Percentiles rank a stretch among this genome's conserved stretches.
phyloP scores from a whole-genome alignment of 2,888 invertebrate species.

The Microchrysa polita region DNA sequence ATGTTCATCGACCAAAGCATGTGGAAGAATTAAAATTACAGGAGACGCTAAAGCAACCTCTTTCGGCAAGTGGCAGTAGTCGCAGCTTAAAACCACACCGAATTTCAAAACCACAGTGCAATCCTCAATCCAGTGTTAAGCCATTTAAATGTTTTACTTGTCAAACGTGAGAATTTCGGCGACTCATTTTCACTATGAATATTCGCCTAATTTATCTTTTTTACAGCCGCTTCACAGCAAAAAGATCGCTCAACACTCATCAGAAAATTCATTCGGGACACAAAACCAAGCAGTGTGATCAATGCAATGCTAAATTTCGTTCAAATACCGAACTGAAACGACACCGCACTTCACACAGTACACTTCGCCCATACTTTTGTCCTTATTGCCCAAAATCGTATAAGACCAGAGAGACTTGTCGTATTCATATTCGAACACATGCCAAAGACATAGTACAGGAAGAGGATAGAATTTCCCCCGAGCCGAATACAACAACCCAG shows the following conservation, averaged over 20 bases:
- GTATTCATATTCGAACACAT: constrained; percentile 51
- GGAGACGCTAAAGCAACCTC: constrained; percentile 3
- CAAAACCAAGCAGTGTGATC: constrained; percentile 49
- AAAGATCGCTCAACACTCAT: constrained; percentile 51
- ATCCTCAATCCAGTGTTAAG: constrained; percentile 51
- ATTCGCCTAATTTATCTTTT: not conserved
- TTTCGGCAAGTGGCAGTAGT: constrained; percentile 45
- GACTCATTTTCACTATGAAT: not conserved
- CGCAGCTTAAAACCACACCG: no score
- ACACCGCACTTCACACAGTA: constrained; percentile 51
- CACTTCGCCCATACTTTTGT: constrained; percentile 50
- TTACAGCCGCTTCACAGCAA: not conserved
- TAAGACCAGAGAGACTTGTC: constrained; percentile 50
- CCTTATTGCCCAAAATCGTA: constrained; percentile 51
- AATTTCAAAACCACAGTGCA: constrained; percentile 52
- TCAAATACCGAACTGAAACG: constrained; percentile 50
- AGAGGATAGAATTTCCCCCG: not conserved
- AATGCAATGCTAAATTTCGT: constrained; percentile 51
- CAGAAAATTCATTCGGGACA: constrained; percentile 50
- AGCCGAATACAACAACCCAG: no score
- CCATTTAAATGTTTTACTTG: constrained; percentile 53
- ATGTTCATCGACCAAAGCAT: constrained; percentile 27
- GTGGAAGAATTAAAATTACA: not conserved
- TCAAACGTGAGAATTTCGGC: constrained; percentile 50
- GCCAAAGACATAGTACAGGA: constrained; percentile 32